A percentile compares a stretch with the other conserved stretches of the same genome.
Evolutionary conservation across 2,888 invertebrate species (phyloP).

Genomic region (Argyra leucocephala): DNA sequence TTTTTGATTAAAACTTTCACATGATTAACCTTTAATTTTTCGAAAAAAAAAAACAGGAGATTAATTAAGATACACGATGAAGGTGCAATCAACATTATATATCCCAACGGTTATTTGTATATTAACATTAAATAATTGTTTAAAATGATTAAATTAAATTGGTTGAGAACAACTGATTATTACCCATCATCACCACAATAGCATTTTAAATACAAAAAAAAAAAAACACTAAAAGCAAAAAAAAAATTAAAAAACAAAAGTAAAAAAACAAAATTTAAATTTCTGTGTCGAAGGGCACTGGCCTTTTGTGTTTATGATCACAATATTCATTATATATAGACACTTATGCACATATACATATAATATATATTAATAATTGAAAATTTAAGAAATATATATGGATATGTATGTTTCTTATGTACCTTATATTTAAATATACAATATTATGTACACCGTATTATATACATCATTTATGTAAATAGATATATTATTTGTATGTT

Average conservation of each 20-base stretch:
- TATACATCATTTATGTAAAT: too few species aligned
- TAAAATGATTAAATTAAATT: too few species aligned
- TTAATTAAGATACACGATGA: too few species aligned
- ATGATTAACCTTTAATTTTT: too few species aligned
- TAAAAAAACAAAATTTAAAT: background rate
- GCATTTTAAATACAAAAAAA: background rate
- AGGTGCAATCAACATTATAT: too few species aligned
- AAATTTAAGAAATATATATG: background rate
- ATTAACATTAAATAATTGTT: too few species aligned
- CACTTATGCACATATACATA: background rate
- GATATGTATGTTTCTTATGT: background rate
- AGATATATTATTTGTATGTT: background rate
- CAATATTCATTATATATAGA: background rate
- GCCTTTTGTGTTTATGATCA: background rate
- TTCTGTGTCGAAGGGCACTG: constrained; percentile 6
- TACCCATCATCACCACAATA: background rate
- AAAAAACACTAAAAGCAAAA: background rate
- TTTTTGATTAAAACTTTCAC: too few species aligned
- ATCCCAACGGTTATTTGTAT: too few species aligned
- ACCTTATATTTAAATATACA: background rate
- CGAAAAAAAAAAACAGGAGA: too few species aligned
- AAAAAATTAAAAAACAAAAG: background rate
- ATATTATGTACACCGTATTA: too few species aligned
- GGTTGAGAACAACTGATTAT: background rate
- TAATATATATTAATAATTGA: background rate